Evolutionary conservation across 1,140 invertebrate genomes (phyloP).

Genomic region (Drusus annulatus): DNA sequence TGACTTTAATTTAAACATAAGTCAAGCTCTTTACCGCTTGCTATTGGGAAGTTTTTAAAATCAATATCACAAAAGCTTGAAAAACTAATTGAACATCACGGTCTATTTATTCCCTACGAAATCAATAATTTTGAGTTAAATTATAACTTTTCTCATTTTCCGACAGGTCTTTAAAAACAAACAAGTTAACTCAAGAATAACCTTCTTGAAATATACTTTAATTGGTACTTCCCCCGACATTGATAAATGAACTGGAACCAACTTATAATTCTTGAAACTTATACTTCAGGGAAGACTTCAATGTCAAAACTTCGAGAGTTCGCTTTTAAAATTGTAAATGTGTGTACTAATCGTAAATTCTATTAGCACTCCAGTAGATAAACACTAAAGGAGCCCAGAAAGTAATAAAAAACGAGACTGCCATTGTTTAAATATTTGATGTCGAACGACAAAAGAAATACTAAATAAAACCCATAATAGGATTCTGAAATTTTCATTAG

Average conservation of each 20-base stretch:
- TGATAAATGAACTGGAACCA: slow-evolving; percentile 32
- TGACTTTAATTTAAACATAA: no score
- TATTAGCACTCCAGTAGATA: background rate
- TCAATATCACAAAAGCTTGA: no score
- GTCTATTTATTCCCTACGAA: background rate
- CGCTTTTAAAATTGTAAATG: background rate
- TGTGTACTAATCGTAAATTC: background rate
- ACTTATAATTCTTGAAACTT: slow-evolving; percentile 19
- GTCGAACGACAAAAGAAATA: background rate
- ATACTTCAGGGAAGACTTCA: slow-evolving; percentile 14
- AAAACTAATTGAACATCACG: no score
- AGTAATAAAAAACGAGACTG: background rate
- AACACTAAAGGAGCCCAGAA: background rate
- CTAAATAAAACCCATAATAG: no score
- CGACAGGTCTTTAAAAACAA: slow-evolving; percentile 31
- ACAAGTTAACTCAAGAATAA: slow-evolving; percentile 28
- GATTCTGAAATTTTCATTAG: no score
- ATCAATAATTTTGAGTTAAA: slow-evolving; percentile 23
- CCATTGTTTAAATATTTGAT: background rate
- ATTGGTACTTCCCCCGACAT: slow-evolving; percentile 28
- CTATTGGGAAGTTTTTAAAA: no score
- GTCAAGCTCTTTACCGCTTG: no score
- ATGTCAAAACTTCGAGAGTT: slow-evolving; percentile 16
- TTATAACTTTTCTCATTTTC: slow-evolving; percentile 25
- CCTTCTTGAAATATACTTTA: slow-evolving; percentile 31